phyloP scores from a whole-genome alignment of 2,888 invertebrate species.

The Calameuta filiformis region DNA sequence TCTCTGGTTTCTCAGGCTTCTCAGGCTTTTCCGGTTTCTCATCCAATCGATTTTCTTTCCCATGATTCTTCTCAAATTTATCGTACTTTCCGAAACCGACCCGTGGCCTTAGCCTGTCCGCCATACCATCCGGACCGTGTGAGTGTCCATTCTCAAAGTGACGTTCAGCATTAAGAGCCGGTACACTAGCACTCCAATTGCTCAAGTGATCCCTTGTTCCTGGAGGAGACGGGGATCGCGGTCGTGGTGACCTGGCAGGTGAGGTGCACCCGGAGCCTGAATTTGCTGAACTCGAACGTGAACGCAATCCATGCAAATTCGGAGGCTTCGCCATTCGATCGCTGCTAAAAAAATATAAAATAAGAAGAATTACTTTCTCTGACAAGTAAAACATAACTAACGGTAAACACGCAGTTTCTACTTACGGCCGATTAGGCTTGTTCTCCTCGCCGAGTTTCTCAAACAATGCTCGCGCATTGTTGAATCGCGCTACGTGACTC shows the following conservation, averaged over 20 bases:
- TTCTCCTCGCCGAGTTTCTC: conserved; percentile 87
- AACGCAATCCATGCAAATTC: conserved; percentile 70
- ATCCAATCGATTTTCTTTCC: conserved; percentile 63
- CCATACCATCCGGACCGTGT: conserved; percentile 61
- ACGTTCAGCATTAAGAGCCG: conserved; percentile 65
- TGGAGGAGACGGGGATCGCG: conserved; percentile 62
- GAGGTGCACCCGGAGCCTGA: conserved; percentile 73
- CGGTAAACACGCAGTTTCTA: background rate
- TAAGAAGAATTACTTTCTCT: background rate
- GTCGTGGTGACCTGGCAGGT: conserved; percentile 69
- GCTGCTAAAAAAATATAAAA: background rate
- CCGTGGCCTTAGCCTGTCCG: conserved; percentile 66
- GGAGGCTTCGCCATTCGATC: conserved; percentile 62
- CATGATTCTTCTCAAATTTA: conserved; percentile 53
- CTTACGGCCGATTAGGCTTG: conserved; percentile 66
- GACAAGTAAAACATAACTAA: background rate
- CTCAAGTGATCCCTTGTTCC: conserved; percentile 67
- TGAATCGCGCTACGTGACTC: conserved; percentile 90
- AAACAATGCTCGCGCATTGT: conserved; percentile 90
- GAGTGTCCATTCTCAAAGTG: conserved; percentile 61
- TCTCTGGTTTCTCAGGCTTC: conserved; percentile 86
- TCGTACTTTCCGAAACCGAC: conserved; percentile 29
- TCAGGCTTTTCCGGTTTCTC: conserved; percentile 66
- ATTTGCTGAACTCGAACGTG: conserved; percentile 76
- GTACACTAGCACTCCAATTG: conserved; percentile 70